Percentiles rank a stretch among this genome's conserved stretches.
Conservation (phyloP, 2,113 vertebrate genomes). For the Perccottus glenii region DNA sequence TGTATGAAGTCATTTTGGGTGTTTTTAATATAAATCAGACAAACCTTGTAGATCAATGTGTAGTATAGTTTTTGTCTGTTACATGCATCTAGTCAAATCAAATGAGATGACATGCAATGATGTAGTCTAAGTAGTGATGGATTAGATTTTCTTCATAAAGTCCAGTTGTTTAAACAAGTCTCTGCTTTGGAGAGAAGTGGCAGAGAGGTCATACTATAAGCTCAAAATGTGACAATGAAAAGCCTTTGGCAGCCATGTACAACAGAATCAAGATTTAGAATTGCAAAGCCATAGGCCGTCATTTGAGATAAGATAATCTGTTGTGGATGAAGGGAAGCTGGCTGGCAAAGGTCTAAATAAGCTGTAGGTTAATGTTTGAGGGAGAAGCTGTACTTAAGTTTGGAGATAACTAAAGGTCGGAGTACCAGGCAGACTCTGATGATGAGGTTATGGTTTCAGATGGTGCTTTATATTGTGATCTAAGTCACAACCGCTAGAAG, state of each 20-base stretch:
- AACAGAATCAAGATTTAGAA: conserved; percentile 4
- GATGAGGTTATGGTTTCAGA: conserved; percentile 25
- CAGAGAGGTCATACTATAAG: not conserved
- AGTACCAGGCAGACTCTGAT: conserved; percentile 3
- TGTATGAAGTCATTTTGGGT: not conserved
- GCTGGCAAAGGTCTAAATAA: conserved; percentile 23
- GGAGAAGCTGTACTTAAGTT: conserved; percentile 26
- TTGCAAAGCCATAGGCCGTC: conserved; percentile 23
- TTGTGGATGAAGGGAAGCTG: conserved; percentile 12
- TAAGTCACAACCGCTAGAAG: not conserved
- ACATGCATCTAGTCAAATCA: conserved; percentile 5
- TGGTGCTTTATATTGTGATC: not conserved
- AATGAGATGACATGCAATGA: conserved; percentile 3
- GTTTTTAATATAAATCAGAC: not conserved
- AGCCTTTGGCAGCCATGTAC: conserved; percentile 24
- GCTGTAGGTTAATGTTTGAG: conserved; percentile 33
- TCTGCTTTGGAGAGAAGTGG: conserved; percentile 5
- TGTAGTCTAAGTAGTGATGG: not conserved
- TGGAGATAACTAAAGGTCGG: conserved; percentile 22
- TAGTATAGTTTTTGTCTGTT: not conserved
- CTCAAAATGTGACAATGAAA: conserved; percentile 18
- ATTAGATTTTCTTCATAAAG: not conserved
- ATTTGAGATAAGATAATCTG: conserved; percentile 38
- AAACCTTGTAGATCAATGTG: conserved; percentile 1
- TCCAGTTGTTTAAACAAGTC: conserved; percentile 13